Conservation (phyloP, 2,113 vertebrate species). For the Turdus rufiventris region DNA sequence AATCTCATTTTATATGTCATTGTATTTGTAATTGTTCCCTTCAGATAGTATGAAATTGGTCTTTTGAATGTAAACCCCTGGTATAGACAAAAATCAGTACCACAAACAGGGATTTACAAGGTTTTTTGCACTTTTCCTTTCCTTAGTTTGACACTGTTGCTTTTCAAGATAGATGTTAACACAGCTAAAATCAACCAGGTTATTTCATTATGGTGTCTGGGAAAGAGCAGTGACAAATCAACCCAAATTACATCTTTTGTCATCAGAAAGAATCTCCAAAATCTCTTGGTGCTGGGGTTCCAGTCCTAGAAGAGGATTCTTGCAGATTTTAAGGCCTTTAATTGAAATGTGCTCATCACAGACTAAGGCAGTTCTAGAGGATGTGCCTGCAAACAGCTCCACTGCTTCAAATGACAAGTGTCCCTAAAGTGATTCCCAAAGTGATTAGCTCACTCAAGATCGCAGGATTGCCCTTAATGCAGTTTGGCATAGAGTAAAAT, state of each 20-base stretch:
- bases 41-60: background rate
- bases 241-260: too few species aligned
- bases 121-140: background rate
- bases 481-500: too few species aligned
- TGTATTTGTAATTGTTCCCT: background rate
- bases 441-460: too few species aligned
- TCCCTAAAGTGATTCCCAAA: too few species aligned
- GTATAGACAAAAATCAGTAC: background rate
- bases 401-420: too few species aligned
- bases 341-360: background rate
- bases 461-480: too few species aligned
- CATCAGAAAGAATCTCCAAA: background rate
- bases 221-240: background rate
- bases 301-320: background rate
- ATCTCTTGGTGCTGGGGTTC: background rate
- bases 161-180: background rate
- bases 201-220: background rate
- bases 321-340: background rate
- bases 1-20: constrained; percentile 13
- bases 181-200: background rate
- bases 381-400: too few species aligned
- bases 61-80: background rate
- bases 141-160: background rate
- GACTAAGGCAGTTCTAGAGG: background rate
- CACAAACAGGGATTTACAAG: background rate